phyloP scores from a whole-genome alignment of 2,797 vertebrate genomes.

The Syngnathus rostellatus region DNA sequence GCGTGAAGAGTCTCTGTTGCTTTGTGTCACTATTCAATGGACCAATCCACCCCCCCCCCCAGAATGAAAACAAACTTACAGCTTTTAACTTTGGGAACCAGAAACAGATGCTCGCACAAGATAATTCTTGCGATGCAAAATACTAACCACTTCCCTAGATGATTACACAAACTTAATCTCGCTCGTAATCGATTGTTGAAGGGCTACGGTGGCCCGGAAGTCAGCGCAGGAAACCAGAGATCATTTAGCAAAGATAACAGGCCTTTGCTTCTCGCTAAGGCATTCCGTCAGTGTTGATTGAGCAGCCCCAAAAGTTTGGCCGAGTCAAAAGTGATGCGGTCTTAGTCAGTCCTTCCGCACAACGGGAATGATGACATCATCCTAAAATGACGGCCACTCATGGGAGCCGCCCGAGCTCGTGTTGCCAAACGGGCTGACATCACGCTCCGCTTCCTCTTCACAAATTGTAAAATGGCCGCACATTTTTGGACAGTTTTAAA shows the following conservation, averaged over 20 bases:
- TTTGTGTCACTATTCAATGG: too few species aligned
- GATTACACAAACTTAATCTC: neutral
- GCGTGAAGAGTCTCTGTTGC: too few species aligned
- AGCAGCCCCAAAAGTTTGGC: constrained; percentile 33
- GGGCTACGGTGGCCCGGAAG: constrained; percentile 1
- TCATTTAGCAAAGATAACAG: neutral
- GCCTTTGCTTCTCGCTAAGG: neutral
- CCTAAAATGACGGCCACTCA: constrained; percentile 24
- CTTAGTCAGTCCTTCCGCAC: constrained; percentile 35
- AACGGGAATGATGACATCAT: neutral
- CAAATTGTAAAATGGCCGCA: constrained; percentile 1
- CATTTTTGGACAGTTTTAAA: neutral
- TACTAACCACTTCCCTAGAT: neutral
- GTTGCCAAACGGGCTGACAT: constrained; percentile 25
- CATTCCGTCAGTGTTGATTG: neutral
- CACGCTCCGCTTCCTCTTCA: constrained; percentile 11
- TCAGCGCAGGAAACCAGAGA: neutral
- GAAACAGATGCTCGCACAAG: neutral
- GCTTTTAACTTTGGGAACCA: too few species aligned
- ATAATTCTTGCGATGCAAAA: neutral
- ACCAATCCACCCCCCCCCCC: too few species aligned
- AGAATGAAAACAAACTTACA: too few species aligned
- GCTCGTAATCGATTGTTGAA: neutral
- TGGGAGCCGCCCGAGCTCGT: constrained; percentile 10
- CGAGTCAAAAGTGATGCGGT: constrained; percentile 40